Conservation (phyloP, 1,140 invertebrate species). For the Penaeus japonicus region DNA sequence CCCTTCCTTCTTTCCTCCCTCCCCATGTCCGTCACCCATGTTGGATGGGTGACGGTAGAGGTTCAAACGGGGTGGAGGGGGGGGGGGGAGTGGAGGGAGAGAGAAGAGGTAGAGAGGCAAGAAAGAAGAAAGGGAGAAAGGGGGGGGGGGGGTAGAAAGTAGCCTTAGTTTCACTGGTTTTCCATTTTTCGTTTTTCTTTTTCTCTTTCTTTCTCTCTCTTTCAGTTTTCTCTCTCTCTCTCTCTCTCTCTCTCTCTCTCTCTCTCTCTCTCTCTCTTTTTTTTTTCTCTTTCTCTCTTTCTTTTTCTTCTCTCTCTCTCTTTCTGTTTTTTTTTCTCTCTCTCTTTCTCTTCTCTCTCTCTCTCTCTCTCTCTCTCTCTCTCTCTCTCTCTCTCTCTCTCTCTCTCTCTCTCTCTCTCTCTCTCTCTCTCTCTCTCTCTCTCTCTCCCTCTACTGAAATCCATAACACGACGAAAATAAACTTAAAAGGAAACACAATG, state of each 20-base stretch:
- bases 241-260: too few relatives aligned
- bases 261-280: background rate
- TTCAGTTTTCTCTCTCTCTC: background rate
- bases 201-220: background rate
- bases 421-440: background rate
- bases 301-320: background rate
- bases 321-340: background rate
- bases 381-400: background rate
- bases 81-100: too few relatives aligned
- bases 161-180: background rate
- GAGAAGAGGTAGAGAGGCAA: too few relatives aligned
- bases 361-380: too few relatives aligned
- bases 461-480: too few relatives aligned
- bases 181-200: background rate
- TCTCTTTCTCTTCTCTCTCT: too few relatives aligned
- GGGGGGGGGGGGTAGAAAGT: too few relatives aligned
- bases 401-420: background rate
- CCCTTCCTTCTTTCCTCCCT: background rate
- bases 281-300: background rate
- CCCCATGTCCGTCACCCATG: background rate
- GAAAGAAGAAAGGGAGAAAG: too few relatives aligned
- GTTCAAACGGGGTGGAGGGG: too few relatives aligned
- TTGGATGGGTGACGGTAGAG: too few relatives aligned
- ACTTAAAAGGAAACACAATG: too few relatives aligned
- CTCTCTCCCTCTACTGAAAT: too few relatives aligned